phyloP scores from a whole-genome alignment of 2,113 vertebrate genomes.

The Tragelaphus scriptus region DNA sequence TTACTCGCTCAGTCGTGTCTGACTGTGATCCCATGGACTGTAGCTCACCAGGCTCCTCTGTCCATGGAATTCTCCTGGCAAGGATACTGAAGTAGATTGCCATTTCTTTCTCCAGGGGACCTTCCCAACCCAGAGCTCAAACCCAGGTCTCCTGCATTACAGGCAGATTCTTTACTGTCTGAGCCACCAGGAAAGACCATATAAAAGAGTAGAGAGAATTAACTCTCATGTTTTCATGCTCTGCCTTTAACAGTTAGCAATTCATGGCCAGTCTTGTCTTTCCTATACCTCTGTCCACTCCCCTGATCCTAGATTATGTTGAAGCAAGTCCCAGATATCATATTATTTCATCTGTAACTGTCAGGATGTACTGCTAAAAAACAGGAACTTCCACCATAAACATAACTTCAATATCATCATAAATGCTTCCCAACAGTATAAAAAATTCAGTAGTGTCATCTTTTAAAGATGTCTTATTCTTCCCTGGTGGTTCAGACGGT shows the following conservation, averaged over 20 bases:
- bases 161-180: not conserved
- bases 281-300: not conserved
- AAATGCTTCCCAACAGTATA: not conserved
- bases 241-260: not conserved
- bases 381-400: not conserved
- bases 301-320: not conserved
- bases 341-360: not conserved
- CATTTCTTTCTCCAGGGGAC: not conserved
- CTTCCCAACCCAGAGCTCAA: not conserved
- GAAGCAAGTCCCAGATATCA: not conserved
- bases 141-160: not conserved
- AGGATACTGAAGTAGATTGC: not conserved
- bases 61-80: not conserved
- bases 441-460: not conserved
- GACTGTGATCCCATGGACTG: not conserved
- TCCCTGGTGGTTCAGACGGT: too few species aligned
- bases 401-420: not conserved
- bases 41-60: not conserved
- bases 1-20: accelerated
- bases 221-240: not conserved
- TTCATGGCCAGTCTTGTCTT: not conserved
- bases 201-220: not conserved
- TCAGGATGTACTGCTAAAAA: not conserved
- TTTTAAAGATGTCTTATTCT: not conserved
- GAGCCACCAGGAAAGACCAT: not conserved